A percentile compares a stretch with the other conserved stretches of the same genome.
Evolutionary conservation across 2,797 vertebrate species (phyloP).

Genomic region (Allochrocebus solatus): DNA sequence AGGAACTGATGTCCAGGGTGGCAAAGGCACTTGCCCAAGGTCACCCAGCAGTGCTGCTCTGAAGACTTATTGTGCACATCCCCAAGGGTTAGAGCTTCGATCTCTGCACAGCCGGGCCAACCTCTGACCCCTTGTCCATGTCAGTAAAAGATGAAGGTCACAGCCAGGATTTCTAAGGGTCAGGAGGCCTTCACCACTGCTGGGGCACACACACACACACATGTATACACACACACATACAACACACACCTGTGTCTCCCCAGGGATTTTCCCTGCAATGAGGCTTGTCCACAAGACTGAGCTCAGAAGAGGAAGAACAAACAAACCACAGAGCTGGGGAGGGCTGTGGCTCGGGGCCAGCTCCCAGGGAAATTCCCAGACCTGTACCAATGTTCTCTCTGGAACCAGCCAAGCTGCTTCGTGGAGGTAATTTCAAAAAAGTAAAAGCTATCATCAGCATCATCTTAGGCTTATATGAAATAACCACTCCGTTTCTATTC

Average conservation of each 20-base stretch:
- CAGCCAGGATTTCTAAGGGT: background rate
- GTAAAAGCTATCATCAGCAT: fast-evolving
- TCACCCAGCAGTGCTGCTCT: background rate
- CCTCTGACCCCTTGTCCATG: background rate
- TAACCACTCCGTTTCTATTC: background rate
- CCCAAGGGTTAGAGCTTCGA: background rate
- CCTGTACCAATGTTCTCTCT: background rate
- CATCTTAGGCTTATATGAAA: background rate
- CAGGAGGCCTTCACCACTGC: background rate
- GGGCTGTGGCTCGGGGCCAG: background rate
- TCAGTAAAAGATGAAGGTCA: background rate
- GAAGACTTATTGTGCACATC: background rate
- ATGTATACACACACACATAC: fast-evolving
- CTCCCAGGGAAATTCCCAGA: background rate
- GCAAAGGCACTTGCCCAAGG: background rate
- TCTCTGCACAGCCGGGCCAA: background rate
- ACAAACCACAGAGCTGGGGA: background rate
- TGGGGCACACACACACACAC: background rate
- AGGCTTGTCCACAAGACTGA: background rate
- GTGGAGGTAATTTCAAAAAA: background rate
- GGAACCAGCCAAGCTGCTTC: background rate
- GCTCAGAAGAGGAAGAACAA: background rate
- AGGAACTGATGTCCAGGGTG: background rate
- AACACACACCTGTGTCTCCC: no score
- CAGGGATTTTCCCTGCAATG: background rate